Base-by-base conservation (phyloP, 2,797 vertebrate genomes). In the Darevskia nairensis region DNA sequence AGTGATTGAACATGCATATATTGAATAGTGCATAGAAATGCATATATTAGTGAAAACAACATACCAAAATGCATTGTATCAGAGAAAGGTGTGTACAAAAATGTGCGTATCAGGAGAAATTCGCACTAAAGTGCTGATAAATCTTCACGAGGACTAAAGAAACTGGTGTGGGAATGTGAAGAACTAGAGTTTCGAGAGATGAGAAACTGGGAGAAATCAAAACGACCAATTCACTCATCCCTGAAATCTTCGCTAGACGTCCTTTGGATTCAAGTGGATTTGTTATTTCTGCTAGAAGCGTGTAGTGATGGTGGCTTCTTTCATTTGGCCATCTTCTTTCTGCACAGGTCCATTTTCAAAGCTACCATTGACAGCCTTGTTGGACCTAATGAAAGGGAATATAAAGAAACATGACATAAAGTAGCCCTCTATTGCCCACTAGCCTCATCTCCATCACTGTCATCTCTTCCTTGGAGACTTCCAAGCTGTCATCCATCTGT, bases 361-460 rank as follows among this genome's bases (percentile, higher is more conserved):
- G 44, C 8, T 7, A 19, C 84, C 80, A 21, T 87, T 88, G 86
- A 39, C 71, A 41, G 93, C 89, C 85, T 94, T 86, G 0, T 44
- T 50, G 82, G 86, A 88, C 82, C 97, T 96, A 83, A 35, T 21
- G 82, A 19, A 87, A 94, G 23, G 25, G 39, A 72, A 84, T 64
- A 88, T 4, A 17, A 29, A 84, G 79, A 55, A 59, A 93, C 85
- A 35, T 4, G 21, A 84, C 23, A 11, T 50, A 77, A 80, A 32
- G 3, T 1, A 10, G 0, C 0, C 0, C 0, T 8, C 2, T 46
- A 4, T 23, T 17, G 25, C 21, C 41, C 61, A 5, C 0, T 64
- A 29, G 4, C 50, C 32, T 21, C 71, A 72, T 3, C 11, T 3
- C 25, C 23, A 27, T 0, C 44, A n/a, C 2, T 39, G 23, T 3